Base-by-base conservation (phyloP, 2,113 vertebrate genomes). In the Protobothrops mucrosquamatus region DNA sequence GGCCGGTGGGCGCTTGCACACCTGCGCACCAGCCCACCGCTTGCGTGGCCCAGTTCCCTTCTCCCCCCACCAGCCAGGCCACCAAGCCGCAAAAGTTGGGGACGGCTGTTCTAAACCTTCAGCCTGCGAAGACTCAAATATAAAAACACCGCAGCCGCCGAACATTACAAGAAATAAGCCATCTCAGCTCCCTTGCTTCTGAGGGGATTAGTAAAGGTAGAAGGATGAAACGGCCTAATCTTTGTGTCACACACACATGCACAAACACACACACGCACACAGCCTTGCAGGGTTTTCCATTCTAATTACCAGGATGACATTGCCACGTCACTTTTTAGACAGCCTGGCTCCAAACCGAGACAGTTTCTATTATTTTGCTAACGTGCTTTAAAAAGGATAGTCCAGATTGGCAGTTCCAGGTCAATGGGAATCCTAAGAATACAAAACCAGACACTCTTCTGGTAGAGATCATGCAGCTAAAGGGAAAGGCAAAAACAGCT, bases 341-440 rank as follows among this genome's bases (percentile, higher is more conserved):
- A 22, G 7, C 20, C 24, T 8, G n/a, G 18, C 0, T 12, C 1
- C 52, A 55, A 55, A 55, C 54, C 39, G 87, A 61, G 48, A 59
- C 11, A 11, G 9, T 59, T 92, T 93, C 55, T 56, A 56, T 88
- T 91, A 55, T 59, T 87, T 88, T 56, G 54, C 74, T 87, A 93
- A 90, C 8, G 6, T 87, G 24, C 34, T 54, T 93, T 64, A 51
- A 29, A 26, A n/a, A 29, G 23, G 61, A 64, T 20, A 56, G 55
- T 56, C 55, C 18, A 20, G 55, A 56, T 56, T 56, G 55, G 55
- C 55, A 56, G 15, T 92, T 54, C 48, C 56, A 85, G 54, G 69
- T 24, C 85, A 89, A 74, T 6, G 90, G 0, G 12, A 94, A 90
- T 85, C 88, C 29, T 29, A 6, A 46, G 43, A 12, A 48, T 94